Conservation (phyloP, 1,140 invertebrate species). For the Magallana ariakensis region DNA sequence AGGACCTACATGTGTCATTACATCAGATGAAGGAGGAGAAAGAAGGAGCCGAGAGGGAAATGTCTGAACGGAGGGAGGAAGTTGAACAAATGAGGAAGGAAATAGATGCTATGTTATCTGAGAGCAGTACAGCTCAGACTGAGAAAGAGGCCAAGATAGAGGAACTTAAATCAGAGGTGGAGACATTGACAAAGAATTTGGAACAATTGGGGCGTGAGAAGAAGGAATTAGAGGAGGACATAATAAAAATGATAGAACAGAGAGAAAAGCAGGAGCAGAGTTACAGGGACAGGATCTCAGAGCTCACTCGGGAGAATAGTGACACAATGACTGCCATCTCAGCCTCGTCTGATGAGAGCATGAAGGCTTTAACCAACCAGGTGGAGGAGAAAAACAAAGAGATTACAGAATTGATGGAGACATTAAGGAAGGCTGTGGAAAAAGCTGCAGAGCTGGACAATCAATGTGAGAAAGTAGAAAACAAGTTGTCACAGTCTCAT, state of each 20-base stretch:
- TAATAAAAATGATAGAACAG: slow-evolving; percentile 55
- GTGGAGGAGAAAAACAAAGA: slow-evolving; percentile 56
- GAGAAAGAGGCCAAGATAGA: slow-evolving; percentile 52
- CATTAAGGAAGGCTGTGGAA: slow-evolving; percentile 45
- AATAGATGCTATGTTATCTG: slow-evolving; percentile 53
- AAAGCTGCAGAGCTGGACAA: slow-evolving; percentile 48
- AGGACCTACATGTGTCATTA: slow-evolving; percentile 31
- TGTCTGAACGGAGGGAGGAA: slow-evolving; percentile 42
- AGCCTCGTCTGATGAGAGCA: slow-evolving; percentile 55
- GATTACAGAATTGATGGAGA: slow-evolving; percentile 48
- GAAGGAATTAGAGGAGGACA: slow-evolving; percentile 50
- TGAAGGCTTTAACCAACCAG: slow-evolving; percentile 52
- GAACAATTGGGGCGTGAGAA: slow-evolving; percentile 54
- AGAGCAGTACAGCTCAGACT: slow-evolving; percentile 39
- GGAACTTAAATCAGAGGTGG: slow-evolving; percentile 49
- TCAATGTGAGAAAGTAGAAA: slow-evolving; percentile 50
- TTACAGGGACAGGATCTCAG: slow-evolving; percentile 46
- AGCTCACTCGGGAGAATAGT: slow-evolving; percentile 54
- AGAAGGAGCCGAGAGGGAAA: slow-evolving; percentile 56
- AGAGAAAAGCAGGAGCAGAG: slow-evolving; percentile 50
- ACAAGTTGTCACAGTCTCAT: slow-evolving; percentile 57
- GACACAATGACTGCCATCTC: slow-evolving; percentile 60
- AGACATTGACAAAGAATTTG: slow-evolving; percentile 41
- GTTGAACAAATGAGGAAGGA: slow-evolving; percentile 62
- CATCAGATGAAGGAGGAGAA: slow-evolving; percentile 41